Evolutionary conservation across 2,113 vertebrate species (phyloP).

Genomic region (Vulpes ferrilata): DNA sequence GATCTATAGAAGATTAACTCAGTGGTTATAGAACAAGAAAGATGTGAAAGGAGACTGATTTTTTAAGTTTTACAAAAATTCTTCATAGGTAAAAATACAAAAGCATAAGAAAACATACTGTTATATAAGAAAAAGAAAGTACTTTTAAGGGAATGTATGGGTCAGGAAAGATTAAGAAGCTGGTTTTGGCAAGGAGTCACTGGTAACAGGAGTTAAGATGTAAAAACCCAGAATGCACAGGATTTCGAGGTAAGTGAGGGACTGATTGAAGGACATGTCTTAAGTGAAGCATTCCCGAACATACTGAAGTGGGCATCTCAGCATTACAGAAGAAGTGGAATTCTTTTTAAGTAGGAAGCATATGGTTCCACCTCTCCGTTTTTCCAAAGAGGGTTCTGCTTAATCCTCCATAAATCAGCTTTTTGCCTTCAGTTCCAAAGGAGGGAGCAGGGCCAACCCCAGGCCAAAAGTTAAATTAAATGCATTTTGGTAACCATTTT

Average conservation of each 20-base stretch:
- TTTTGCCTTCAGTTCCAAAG: not conserved
- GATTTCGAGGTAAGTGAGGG: conserved; percentile 76
- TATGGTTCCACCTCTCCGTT: not conserved
- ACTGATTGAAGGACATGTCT: conserved; percentile 21
- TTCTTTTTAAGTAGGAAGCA: not conserved
- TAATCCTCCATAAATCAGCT: not conserved
- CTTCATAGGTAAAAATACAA: not conserved
- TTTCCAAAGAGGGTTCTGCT: not conserved
- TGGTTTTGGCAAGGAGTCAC: not conserved
- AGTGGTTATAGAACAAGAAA: not conserved
- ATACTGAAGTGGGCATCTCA: not conserved
- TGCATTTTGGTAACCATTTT: not conserved
- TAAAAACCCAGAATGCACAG: not conserved
- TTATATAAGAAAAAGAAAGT: conserved; percentile 24
- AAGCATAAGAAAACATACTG: not conserved
- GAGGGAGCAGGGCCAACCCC: not conserved
- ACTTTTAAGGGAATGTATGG: not conserved
- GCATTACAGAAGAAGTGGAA: not conserved
- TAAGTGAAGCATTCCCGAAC: conserved; percentile 2
- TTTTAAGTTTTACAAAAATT: conserved; percentile 1
- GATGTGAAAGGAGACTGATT: not conserved
- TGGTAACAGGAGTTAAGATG: not conserved
- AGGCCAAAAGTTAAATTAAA: not conserved
- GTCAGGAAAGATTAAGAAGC: not conserved
- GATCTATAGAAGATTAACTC: not conserved